Conservation (phyloP, 2,113 vertebrate genomes). For the Dromaius novaehollandiae region DNA sequence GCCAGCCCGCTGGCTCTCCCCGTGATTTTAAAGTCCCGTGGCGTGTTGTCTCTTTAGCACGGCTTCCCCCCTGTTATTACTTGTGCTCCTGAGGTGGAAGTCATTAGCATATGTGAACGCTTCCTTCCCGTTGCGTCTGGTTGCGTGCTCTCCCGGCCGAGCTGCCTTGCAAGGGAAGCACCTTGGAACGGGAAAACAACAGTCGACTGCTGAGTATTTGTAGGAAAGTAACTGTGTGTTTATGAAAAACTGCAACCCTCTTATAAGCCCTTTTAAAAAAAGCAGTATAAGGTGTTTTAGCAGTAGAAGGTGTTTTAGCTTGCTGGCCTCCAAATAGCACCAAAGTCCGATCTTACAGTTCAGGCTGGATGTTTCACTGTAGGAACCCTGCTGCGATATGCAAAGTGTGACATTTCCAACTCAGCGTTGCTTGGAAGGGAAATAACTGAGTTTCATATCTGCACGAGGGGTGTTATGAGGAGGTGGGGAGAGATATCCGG, state of each 20-base stretch:
- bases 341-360: background rate
- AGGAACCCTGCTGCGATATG: background rate
- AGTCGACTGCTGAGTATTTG: background rate
- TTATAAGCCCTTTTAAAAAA: background rate
- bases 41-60: background rate
- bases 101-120: slow-evolving; percentile 58
- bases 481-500: slow-evolving; percentile 50
- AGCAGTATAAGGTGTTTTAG: background rate
- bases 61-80: background rate
- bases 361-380: background rate
- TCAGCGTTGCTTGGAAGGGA: slow-evolving; percentile 48
- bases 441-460: slow-evolving; percentile 27
- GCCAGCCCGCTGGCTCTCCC: background rate
- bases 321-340: background rate
- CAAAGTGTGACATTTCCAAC: slow-evolving; percentile 57
- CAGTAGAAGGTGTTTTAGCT: background rate
- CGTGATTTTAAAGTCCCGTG: background rate
- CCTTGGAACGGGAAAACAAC: slow-evolving; percentile 59
- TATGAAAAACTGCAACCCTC: background rate
- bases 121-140: slow-evolving; percentile 43
- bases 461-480: slow-evolving; percentile 5
- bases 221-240: background rate
- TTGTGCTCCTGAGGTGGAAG: slow-evolving; percentile 49
- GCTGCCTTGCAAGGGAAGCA: slow-evolving; percentile 60
- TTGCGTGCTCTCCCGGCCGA: slow-evolving; percentile 56